Percentiles rank a stretch among this genome's conserved stretches.
These are phyloP conservation scores for Dysdera silvatica DNA, from an alignment of 1,140 invertebrate genomes.

Conservation along the genomic window DNA sequence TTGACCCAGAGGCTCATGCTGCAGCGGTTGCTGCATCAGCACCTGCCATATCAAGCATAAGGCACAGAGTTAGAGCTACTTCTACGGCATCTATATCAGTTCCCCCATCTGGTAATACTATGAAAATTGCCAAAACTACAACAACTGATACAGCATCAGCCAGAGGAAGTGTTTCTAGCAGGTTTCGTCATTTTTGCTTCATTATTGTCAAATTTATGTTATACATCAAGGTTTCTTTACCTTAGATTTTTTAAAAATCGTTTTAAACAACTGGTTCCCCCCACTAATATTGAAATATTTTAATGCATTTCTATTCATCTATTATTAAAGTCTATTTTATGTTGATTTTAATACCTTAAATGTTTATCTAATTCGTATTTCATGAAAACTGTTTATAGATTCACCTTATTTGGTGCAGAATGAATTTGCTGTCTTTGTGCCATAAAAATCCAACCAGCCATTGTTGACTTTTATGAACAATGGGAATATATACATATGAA, in stretches of 20 bases:
- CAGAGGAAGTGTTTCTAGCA: constrained; percentile 30
- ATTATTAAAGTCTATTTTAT: not conserved
- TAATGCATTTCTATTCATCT: constrained; percentile 9
- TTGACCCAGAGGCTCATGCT: constrained; percentile 43
- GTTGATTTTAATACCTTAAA: not conserved
- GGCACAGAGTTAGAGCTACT: constrained; percentile 6
- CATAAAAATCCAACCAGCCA: too few relatives aligned
- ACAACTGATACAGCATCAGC: constrained; percentile 32
- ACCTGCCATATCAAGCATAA: constrained; percentile 5
- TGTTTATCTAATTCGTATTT: too few relatives aligned
- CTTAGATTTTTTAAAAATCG: not conserved
- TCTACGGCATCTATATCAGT: constrained; percentile 9
- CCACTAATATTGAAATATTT: not conserved
- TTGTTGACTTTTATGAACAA: too few relatives aligned
- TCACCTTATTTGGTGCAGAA: too few relatives aligned
- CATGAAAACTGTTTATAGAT: too few relatives aligned
- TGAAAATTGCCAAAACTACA: constrained; percentile 30
- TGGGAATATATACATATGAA: too few relatives aligned
- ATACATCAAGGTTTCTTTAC: not conserved
- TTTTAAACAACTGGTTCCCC: not conserved
- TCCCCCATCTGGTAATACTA: constrained; percentile 16
- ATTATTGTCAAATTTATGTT: not conserved
- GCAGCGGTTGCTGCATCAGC: constrained; percentile 20
- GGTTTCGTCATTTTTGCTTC: constrained; percentile 1
- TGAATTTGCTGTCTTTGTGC: too few relatives aligned